A percentile compares a stretch with the other conserved stretches of the same genome.
phyloP scores from a whole-genome alignment of 2,113 vertebrate genomes.

The Athene cunicularia region DNA sequence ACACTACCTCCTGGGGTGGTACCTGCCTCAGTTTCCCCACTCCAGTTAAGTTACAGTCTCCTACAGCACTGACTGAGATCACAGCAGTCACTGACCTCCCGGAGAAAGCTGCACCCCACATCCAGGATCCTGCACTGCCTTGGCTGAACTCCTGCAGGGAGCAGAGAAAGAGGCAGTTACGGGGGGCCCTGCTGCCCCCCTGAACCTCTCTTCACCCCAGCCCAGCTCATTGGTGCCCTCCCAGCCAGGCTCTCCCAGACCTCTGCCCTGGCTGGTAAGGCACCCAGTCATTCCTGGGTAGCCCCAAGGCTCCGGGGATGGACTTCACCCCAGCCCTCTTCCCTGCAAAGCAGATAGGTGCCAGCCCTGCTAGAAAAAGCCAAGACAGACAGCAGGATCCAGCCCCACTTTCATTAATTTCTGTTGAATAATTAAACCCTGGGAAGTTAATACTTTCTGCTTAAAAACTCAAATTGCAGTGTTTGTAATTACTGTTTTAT shows the following conservation, averaged over 20 bases:
- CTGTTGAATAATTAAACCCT: conserved; percentile 77
- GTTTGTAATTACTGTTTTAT: conserved; percentile 64
- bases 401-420: conserved; percentile 57
- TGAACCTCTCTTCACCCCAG: not conserved
- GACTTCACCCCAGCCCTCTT: not conserved
- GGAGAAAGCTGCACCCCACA: rapidly evolving
- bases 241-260: no score
- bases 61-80: rapidly evolving
- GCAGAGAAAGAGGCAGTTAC: not conserved
- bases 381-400: not conserved
- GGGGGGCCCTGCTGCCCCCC: rapidly evolving
- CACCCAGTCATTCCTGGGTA: not conserved
- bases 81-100: not conserved
- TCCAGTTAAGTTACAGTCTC: not conserved
- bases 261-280: not conserved
- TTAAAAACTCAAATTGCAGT: conserved; percentile 37
- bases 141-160: not conserved
- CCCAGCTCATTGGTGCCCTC: not conserved
- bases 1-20: not conserved
- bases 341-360: not conserved
- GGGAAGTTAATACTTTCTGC: conserved; percentile 70
- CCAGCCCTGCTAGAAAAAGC: not conserved
- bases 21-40: not conserved
- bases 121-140: not conserved
- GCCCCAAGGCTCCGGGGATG: not conserved